These are phyloP conservation scores for Tenualosa thibaudeaui DNA, from an alignment of 2,797 vertebrate genomes.

Conservation along the genomic window DNA sequence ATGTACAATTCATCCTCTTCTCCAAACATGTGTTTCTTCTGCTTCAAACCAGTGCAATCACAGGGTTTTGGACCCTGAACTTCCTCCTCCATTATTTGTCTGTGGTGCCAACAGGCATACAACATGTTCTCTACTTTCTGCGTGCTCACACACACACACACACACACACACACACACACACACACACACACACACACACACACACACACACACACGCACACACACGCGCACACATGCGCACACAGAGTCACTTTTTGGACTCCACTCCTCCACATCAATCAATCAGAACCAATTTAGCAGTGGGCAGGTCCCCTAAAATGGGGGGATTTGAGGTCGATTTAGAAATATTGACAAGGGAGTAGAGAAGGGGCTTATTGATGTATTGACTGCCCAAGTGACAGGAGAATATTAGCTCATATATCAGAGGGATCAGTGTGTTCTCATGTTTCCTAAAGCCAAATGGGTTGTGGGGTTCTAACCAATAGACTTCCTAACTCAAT, in stretches of 20 bases:
- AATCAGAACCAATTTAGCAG: neutral
- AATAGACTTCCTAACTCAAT: neutral
- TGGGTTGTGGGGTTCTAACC: neutral
- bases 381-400: constrained; percentile 14
- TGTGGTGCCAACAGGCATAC: neutral
- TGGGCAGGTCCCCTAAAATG: neutral
- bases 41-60: neutral
- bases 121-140: neutral
- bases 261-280: neutral
- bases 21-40: neutral
- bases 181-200: neutral
- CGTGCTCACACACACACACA: neutral
- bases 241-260: neutral
- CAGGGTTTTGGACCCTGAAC: neutral
- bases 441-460: neutral
- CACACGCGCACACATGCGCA: neutral
- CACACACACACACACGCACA: neutral
- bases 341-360: neutral
- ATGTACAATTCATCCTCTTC: neutral
- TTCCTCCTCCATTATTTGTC: neutral
- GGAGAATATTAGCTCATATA: constrained; percentile 1
- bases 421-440: neutral
- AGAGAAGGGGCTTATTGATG: neutral
- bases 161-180: too few relatives aligned
- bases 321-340: neutral